A percentile compares a stretch with the other conserved stretches of the same genome.
Conservation (phyloP, 2,888 invertebrate species). For the Hemithea aestivaria region DNA sequence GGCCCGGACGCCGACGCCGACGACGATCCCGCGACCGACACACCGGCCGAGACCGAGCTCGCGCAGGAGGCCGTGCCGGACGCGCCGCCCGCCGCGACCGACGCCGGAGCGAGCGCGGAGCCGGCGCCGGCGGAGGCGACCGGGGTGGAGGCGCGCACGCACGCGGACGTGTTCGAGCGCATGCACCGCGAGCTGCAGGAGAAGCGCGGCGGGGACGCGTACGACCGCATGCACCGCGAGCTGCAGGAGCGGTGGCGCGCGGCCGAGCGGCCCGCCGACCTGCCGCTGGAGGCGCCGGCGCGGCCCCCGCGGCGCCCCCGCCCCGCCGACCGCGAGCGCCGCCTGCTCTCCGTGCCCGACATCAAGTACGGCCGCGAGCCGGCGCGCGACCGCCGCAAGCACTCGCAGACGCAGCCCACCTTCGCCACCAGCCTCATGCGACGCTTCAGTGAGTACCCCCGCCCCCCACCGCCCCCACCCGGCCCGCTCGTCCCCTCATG, state of each 20-base stretch:
- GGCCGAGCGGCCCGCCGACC: slow-evolving; percentile 52
- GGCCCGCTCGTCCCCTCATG: background rate
- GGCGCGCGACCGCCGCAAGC: slow-evolving; percentile 77
- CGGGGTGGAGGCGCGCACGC: slow-evolving; percentile 50
- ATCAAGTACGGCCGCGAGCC: slow-evolving; percentile 81
- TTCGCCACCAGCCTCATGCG: slow-evolving; percentile 88
- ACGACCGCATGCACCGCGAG: slow-evolving; percentile 66
- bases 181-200: slow-evolving; percentile 65
- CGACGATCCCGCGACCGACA: slow-evolving; percentile 34
- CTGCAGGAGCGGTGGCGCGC: slow-evolving; percentile 67
- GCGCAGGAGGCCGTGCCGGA: no score
- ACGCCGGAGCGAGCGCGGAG: no score
- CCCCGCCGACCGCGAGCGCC: slow-evolving; percentile 67
- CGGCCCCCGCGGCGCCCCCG: slow-evolving; percentile 44
- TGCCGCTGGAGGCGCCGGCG: slow-evolving; percentile 21
- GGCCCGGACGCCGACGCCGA: slow-evolving; percentile 15
- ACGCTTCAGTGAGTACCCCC: slow-evolving; percentile 91
- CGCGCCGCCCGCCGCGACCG: no score
- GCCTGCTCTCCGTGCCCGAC: slow-evolving; percentile 88
- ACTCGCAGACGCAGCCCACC: slow-evolving; percentile 68
- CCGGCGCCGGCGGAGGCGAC: no score
- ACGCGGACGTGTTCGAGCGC: slow-evolving; percentile 63
- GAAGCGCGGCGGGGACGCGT: slow-evolving; percentile 50
- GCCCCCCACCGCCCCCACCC: slow-evolving; percentile 26
- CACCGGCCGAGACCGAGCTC: no score